Percentiles rank a stretch among this genome's conserved stretches.
Conservation (phyloP, 2,888 invertebrate species). For the Pteria penguin region DNA sequence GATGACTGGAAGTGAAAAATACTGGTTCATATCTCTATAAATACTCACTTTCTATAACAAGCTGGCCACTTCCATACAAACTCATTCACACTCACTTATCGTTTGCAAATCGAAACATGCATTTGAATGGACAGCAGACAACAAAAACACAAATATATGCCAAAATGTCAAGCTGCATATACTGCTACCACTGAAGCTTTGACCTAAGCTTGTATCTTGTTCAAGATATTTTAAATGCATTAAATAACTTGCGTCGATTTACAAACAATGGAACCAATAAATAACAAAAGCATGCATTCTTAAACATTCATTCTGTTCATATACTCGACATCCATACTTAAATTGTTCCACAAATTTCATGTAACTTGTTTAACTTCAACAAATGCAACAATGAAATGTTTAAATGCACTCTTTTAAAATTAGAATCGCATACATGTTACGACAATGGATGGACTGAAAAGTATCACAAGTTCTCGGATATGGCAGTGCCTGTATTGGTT, state of each 20-base stretch:
- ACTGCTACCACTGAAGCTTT: no score
- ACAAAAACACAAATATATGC: not conserved
- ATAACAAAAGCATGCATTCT: not conserved
- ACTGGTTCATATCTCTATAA: slow-evolving; percentile 5
- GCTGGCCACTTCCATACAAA: not conserved
- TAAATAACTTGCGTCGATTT: not conserved
- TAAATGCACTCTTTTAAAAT: slow-evolving; percentile 1
- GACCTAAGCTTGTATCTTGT: no score
- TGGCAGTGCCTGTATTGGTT: slow-evolving; percentile 27
- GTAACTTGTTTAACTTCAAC: not conserved
- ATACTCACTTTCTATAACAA: not conserved
- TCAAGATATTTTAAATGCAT: no score
- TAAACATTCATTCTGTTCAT: no score
- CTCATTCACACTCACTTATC: not conserved
- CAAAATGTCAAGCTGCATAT: no score
- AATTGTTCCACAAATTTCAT: not conserved
- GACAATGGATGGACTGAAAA: slow-evolving; percentile 22
- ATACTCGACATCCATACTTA: not conserved
- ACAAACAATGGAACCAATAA: not conserved
- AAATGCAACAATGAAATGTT: not conserved
- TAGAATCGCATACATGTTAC: not conserved
- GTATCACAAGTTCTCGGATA: slow-evolving; percentile 15
- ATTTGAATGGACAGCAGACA: no score
- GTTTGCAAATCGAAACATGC: slow-evolving; percentile 10
- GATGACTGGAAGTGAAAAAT: slow-evolving; percentile 5